phyloP scores from a whole-genome alignment of 2,797 vertebrate genomes.

The Melanotaenia parkinsoni region DNA sequence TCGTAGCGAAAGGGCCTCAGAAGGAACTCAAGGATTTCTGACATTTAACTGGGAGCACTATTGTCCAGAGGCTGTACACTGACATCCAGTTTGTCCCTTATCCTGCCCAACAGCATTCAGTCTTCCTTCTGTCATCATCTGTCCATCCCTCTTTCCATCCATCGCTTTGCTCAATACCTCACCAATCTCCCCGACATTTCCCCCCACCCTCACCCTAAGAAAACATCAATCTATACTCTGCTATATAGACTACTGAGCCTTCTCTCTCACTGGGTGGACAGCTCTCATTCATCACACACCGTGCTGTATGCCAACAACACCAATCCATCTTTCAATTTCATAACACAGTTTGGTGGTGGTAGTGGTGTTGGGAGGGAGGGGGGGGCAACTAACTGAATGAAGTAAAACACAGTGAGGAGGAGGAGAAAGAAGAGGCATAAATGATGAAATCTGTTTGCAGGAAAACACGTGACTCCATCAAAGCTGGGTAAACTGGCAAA shows the following conservation, averaged over 20 bases:
- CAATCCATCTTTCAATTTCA: slow-evolving; percentile 74
- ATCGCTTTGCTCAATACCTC: slow-evolving; percentile 36
- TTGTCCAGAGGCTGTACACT: slow-evolving; percentile 38
- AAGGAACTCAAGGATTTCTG: slow-evolving; percentile 28
- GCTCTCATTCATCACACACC: slow-evolving; percentile 74
- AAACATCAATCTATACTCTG: slow-evolving; percentile 70
- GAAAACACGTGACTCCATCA: too few relatives aligned
- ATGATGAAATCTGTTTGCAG: too few relatives aligned
- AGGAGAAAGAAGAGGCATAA: not conserved
- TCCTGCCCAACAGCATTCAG: slow-evolving; percentile 40
- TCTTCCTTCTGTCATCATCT: slow-evolving; percentile 40
- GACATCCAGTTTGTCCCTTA: slow-evolving; percentile 41
- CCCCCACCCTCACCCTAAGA: slow-evolving; percentile 43
- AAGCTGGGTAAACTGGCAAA: too few relatives aligned
- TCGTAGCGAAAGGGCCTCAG: slow-evolving; percentile 31
- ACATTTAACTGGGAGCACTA: slow-evolving; percentile 51
- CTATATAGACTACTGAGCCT: slow-evolving; percentile 59
- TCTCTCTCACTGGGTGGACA: slow-evolving; percentile 62
- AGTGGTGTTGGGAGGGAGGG: not conserved
- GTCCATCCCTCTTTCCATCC: slow-evolving; percentile 11
- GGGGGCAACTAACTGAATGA: slow-evolving; percentile 40
- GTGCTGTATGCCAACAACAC: slow-evolving; percentile 60
- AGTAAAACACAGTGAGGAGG: not conserved
- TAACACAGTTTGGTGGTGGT: slow-evolving; percentile 39
- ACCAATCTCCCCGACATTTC: slow-evolving; percentile 31